phyloP scores from a whole-genome alignment of 2,113 vertebrate species.

The Xyliphius kryptos region DNA sequence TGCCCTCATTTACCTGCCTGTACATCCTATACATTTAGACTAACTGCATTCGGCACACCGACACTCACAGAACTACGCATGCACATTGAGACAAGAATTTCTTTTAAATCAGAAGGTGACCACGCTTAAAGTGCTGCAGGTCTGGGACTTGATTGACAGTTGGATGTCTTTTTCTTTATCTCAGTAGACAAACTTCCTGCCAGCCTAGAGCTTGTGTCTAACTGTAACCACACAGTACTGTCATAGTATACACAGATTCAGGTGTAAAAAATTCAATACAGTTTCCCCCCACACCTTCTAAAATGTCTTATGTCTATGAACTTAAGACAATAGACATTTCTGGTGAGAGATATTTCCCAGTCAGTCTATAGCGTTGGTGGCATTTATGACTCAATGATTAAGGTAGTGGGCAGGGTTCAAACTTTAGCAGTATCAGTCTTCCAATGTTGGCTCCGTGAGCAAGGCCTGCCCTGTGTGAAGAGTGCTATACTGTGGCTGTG shows the following conservation, averaged over 20 bases:
- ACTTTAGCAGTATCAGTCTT: too few species aligned
- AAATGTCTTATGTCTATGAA: too few species aligned
- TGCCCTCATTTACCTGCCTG: too few species aligned
- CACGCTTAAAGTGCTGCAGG: not conserved
- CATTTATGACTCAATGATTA: too few species aligned
- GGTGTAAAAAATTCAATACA: conserved; percentile 4
- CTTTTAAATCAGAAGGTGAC: not conserved
- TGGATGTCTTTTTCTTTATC: conserved; percentile 38
- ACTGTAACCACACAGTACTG: conserved; percentile 28
- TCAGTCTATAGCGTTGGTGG: too few species aligned
- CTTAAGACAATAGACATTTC: too few species aligned
- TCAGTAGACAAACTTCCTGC: conserved; percentile 41
- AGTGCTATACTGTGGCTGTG: too few species aligned
- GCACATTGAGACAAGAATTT: not conserved
- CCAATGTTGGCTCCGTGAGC: too few species aligned
- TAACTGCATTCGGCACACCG: not conserved
- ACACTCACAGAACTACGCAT: not conserved
- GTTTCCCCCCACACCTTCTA: not conserved
- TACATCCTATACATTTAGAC: too few species aligned
- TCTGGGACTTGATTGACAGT: conserved; percentile 26
- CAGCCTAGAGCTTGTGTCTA: conserved; percentile 18
- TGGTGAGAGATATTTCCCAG: too few species aligned
- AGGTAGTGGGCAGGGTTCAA: too few species aligned
- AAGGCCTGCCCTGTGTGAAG: too few species aligned
- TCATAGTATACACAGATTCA: conserved; percentile 14